These are phyloP conservation scores for Microtus ochrogaster DNA, from an alignment of 2,113 vertebrate species.

Conservation along the genomic window DNA sequence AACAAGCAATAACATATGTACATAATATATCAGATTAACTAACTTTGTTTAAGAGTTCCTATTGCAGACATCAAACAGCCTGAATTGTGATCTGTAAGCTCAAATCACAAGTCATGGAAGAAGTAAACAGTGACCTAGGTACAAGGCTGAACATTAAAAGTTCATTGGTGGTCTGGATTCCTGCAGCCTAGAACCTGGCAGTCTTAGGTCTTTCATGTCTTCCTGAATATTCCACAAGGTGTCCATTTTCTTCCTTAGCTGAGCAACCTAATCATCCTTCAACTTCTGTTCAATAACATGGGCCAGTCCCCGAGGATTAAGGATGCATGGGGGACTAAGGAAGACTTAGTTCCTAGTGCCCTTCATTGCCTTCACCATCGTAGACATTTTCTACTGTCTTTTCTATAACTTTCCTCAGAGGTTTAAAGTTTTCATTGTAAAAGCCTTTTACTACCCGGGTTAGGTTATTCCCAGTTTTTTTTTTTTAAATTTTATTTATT, in stretches of 20 bases:
- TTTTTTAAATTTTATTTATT: no score
- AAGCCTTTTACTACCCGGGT: no score
- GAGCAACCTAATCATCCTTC: constrained; percentile 90
- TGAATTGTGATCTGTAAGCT: constrained; percentile 73
- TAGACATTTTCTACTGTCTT: no score
- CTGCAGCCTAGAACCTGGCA: constrained; percentile 30
- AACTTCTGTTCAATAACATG: constrained; percentile 85
- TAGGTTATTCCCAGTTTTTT: no score
- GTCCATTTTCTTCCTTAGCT: constrained; percentile 93
- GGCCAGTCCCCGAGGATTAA: constrained; percentile 89
- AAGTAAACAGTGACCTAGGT: not conserved
- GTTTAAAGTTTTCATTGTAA: no score
- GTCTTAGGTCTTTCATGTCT: constrained; percentile 94
- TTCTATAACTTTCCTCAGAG: no score
- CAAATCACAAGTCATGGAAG: not conserved
- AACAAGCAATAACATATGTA: no score
- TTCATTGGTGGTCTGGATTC: constrained; percentile 48
- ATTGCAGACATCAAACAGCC: constrained; percentile 74
- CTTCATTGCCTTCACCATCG: constrained; percentile 89
- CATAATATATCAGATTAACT: not conserved
- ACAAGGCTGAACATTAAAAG: constrained; percentile 28
- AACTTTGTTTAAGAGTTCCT: constrained; percentile 77
- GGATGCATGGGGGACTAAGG: constrained; percentile 94
- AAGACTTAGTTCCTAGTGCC: constrained; percentile 95
- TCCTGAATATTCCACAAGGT: constrained; percentile 97